Evolutionary conservation across 2,797 vertebrate genomes (phyloP).

Genomic region (Ceryle rudis): DNA sequence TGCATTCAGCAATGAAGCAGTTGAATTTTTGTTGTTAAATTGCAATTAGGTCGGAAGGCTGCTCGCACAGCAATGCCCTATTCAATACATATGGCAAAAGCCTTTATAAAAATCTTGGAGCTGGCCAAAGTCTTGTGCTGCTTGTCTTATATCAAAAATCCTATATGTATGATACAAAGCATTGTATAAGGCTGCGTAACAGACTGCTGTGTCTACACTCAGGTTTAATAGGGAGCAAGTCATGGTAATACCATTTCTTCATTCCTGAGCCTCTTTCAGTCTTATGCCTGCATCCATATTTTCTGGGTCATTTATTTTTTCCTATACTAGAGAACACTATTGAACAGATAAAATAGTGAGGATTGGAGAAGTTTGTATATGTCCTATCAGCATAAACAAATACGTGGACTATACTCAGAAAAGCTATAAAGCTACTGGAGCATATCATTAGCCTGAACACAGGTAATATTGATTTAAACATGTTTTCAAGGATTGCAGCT

Average conservation of each 20-base stretch:
- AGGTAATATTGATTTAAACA: background rate
- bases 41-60: background rate
- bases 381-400: background rate
- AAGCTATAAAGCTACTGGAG: background rate
- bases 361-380: background rate
- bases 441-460: background rate
- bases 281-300: background rate
- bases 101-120: background rate
- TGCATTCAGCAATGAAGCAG: background rate
- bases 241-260: background rate
- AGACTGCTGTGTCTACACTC: background rate
- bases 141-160: background rate
- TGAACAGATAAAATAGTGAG: background rate
- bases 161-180: background rate
- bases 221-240: background rate
- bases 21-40: background rate
- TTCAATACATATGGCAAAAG: background rate
- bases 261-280: background rate
- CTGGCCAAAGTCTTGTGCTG: background rate
- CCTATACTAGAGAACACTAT: background rate
- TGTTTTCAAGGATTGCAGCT: background rate
- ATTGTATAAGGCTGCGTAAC: background rate
- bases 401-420: background rate
- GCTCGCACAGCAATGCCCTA: background rate
- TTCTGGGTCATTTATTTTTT: conserved; percentile 5